Conservation (phyloP, 2,797 vertebrate genomes). For the Chelonia mydas region DNA sequence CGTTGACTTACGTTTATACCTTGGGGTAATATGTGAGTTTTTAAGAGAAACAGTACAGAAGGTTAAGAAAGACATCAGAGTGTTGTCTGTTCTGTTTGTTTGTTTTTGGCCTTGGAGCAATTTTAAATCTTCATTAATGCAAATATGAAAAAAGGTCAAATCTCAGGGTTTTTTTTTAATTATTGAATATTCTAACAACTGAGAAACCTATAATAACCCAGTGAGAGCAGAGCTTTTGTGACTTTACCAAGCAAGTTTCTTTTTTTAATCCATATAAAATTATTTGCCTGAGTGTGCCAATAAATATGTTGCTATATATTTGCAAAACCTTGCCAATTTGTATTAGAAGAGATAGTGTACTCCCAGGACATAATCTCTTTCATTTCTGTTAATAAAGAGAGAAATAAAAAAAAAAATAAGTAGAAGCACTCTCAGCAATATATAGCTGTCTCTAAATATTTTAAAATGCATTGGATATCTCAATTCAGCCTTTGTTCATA, state of each 20-base stretch:
- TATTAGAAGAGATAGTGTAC: background rate
- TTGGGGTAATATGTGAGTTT: conserved; percentile 21
- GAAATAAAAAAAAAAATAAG: background rate
- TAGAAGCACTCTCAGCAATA: fast-evolving
- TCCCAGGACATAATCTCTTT: background rate
- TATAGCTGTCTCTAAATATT: background rate
- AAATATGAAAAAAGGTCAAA: background rate
- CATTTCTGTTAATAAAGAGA: background rate
- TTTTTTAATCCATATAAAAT: background rate
- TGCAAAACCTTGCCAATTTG: background rate
- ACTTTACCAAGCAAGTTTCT: background rate
- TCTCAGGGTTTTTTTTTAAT: fast-evolving
- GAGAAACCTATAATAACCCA: background rate
- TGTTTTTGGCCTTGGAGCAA: background rate
- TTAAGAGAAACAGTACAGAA: conserved; percentile 51
- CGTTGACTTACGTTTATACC: conserved; percentile 37
- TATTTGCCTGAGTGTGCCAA: background rate
- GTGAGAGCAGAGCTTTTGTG: background rate
- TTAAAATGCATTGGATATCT: background rate
- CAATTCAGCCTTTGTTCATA: background rate
- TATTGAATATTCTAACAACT: background rate
- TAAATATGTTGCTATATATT: background rate
- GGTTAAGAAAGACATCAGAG: background rate
- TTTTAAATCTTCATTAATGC: background rate
- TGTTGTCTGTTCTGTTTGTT: background rate